A percentile compares a stretch with the other conserved stretches of the same genome.
These are phyloP conservation scores for Microcebus tavaratra DNA, from an alignment of 2,113 vertebrate species.

Conservation along the genomic window DNA sequence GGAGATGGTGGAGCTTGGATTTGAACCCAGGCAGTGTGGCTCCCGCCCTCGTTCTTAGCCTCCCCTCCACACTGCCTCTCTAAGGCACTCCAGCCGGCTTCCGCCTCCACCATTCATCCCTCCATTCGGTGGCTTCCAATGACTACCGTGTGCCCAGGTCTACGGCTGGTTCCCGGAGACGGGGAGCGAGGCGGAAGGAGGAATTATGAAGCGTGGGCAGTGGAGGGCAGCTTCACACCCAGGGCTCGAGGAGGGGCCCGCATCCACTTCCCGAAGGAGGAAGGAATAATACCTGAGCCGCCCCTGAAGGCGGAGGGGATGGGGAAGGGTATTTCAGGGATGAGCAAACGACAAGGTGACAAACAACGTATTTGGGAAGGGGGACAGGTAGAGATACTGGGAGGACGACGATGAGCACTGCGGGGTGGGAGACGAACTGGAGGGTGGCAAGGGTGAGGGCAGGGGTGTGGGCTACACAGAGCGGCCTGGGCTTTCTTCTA, in stretches of 20 bases:
- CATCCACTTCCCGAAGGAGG: background rate
- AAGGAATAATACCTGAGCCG: background rate
- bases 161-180: background rate
- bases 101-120: background rate
- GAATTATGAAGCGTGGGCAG: background rate
- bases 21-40: background rate
- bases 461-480: background rate
- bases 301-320: background rate
- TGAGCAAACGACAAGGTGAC: background rate
- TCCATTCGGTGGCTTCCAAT: background rate
- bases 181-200: background rate
- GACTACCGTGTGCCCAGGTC: too few relatives aligned
- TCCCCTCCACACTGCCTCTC: background rate
- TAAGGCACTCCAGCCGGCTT: background rate
- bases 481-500: background rate
- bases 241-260: background rate
- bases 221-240: background rate
- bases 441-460: background rate
- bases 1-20: background rate
- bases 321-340: background rate
- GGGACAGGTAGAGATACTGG: background rate
- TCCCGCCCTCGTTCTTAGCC: background rate
- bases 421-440: background rate
- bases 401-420: background rate
- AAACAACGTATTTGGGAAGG: background rate